These are phyloP conservation scores for Notamacropus eugenii DNA, from an alignment of 2,797 vertebrate species.

Conservation along the genomic window DNA sequence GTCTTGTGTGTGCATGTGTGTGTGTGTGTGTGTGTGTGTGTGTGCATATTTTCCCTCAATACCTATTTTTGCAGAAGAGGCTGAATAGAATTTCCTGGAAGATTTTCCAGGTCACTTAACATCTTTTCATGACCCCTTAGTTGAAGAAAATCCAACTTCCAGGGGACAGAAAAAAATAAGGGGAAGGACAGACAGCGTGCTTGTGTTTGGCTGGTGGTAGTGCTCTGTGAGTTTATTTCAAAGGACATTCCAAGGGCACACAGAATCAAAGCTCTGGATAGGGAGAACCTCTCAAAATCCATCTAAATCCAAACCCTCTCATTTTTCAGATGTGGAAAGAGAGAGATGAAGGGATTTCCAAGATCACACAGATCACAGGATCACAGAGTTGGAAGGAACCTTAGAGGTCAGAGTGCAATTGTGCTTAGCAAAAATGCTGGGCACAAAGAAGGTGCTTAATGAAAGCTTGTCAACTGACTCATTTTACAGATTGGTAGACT, in stretches of 20 bases:
- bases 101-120: slow-evolving; percentile 78
- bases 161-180: background rate
- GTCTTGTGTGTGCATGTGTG: too few relatives aligned
- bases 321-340: background rate
- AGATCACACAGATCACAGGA: background rate
- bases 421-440: background rate
- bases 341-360: background rate
- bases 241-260: background rate
- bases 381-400: background rate
- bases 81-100: slow-evolving; percentile 81
- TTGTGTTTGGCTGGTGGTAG: background rate
- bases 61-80: slow-evolving; percentile 77
- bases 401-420: background rate
- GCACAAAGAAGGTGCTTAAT: background rate
- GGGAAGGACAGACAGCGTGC: background rate
- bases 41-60: background rate
- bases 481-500: background rate
- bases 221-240: background rate
- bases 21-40: too few relatives aligned
- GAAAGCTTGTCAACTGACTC: background rate
- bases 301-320: background rate
- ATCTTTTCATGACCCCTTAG: slow-evolving; percentile 74
- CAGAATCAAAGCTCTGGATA: background rate
- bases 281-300: background rate
- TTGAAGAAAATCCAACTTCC: slow-evolving; percentile 68